Evolutionary conservation across 2,888 invertebrate genomes (phyloP).

Genomic region (Philopedon plagiatum): DNA sequence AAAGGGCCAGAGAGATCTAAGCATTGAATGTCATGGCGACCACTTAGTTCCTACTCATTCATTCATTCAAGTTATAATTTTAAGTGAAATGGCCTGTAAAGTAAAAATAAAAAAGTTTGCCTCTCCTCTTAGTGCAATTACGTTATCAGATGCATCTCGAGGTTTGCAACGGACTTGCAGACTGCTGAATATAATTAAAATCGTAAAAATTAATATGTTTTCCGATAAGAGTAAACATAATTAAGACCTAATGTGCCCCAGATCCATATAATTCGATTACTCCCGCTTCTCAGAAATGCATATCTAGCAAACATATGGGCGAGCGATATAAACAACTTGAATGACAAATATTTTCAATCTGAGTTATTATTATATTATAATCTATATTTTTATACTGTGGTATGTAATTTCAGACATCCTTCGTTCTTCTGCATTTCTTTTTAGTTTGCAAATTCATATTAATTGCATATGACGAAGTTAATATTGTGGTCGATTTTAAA

Average conservation of each 20-base stretch:
- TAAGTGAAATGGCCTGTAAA: too few relatives aligned
- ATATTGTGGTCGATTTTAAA: too few relatives aligned
- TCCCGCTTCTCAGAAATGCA: constrained; percentile 53
- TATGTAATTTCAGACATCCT: constrained; percentile 47
- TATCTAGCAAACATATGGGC: constrained; percentile 54
- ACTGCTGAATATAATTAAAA: constrained; percentile 48
- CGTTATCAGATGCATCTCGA: constrained; percentile 24
- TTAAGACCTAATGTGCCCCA: constrained; percentile 55
- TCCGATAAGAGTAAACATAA: constrained; percentile 52
- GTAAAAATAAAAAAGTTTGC: constrained; percentile 6
- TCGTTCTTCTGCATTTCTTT: constrained; percentile 17
- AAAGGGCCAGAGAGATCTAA: too few relatives aligned
- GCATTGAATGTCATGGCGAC: too few relatives aligned
- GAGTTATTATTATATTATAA: constrained; percentile 20
- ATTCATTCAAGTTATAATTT: too few relatives aligned
- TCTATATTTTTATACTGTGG: constrained; percentile 13
- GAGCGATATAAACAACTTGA: constrained; percentile 52
- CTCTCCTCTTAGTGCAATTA: background rate
- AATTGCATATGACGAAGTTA: background rate
- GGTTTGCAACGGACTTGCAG: constrained; percentile 35
- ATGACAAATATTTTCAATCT: constrained; percentile 48
- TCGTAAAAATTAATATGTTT: constrained; percentile 43
- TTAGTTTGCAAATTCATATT: background rate
- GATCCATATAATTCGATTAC: constrained; percentile 55
- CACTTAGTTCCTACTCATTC: too few relatives aligned